Percentiles rank a stretch among this genome's conserved stretches.
Conservation (phyloP, 2,113 vertebrate species). For the Syngnathus typhle region DNA sequence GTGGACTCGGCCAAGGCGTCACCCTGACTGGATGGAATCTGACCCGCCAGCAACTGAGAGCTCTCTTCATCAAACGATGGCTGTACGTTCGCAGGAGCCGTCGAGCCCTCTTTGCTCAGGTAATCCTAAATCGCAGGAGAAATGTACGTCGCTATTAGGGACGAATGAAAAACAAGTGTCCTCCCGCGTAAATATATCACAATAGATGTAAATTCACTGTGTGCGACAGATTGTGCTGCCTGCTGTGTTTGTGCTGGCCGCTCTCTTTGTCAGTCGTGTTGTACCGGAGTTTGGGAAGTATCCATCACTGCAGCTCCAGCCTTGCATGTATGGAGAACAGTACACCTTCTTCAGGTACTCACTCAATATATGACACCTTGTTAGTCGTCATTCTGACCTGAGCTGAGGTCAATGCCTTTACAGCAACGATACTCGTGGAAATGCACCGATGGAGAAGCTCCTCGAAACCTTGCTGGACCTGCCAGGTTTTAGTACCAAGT, state of each 20-base stretch:
- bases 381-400: constrained; percentile 2
- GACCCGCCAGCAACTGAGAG: constrained; percentile 77
- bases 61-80: constrained; percentile 81
- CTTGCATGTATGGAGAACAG: constrained; percentile 82
- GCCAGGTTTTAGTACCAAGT: constrained; percentile 74
- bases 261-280: constrained; percentile 81
- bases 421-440: constrained; percentile 76
- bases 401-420: neutral
- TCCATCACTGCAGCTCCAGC: constrained; percentile 75
- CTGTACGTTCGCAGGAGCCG: constrained; percentile 78
- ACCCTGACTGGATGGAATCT: constrained; percentile 68
- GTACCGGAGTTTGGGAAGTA: constrained; percentile 79
- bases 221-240: constrained; percentile 79
- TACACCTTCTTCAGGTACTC: constrained; percentile 85
- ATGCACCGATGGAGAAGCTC: constrained; percentile 51
- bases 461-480: constrained; percentile 70
- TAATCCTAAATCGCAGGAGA: constrained; percentile 21
- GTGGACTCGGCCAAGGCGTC: constrained; percentile 26
- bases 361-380: neutral
- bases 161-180: neutral
- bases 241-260: constrained; percentile 81
- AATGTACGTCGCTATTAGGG: neutral
- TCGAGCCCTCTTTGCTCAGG: constrained; percentile 81
- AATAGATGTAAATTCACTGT: neutral
- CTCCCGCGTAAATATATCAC: too few species aligned